Evolutionary conservation across 2,888 invertebrate species (phyloP), one percentile per base, ranked within the genome.

Genomic region (Hipparchia semele): DNA sequence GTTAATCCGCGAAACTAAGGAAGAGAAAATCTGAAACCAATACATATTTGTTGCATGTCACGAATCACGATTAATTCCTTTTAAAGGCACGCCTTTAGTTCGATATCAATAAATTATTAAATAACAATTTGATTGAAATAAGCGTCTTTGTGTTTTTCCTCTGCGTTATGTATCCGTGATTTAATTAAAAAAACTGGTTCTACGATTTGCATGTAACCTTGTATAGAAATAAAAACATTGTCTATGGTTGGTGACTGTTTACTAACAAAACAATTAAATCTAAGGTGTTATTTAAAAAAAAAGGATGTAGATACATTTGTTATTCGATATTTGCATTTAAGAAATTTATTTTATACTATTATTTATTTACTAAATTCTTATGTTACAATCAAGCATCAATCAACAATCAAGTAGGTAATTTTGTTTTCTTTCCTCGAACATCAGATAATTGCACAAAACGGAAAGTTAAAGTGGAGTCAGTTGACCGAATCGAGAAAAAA

Each of bases 401-500:
- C 39, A 39, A 39, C 39, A 39, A 39, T 39, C 39, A 53, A 46
- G 13, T n/a, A 58, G 2, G 46, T 62, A 8, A 66, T 68, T 70
- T 73, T 23, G 23, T 75, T 69, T 61, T 51, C 67, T 49, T 61
- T 51, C 67, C 39, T 58, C 12, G 45, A 53, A 64, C n/a, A 66
- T 62, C 13, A 56, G 64, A 62, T 71, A 69, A 64, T 70, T 76
- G 71, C 71, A 72, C 71, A 75, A 76, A 76, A 73, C 75, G 73
- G 75, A 75, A 76, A 75, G 75, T 76, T 71, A 53, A 75, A 72
- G 69, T 71, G 68, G 73, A 75, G 65, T 74, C 75, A 69, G 69
- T 71, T 77, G 73, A 78, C 73, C 73, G 72, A 74, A 74, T 72
- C 76, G 68, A 68, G 71, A 76, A 75, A 73, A 75, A 77, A 75